Percentiles rank a stretch among this genome's conserved stretches.
Evolutionary conservation across 2,797 vertebrate species (phyloP).

Genomic region (Muscicapa striata): DNA sequence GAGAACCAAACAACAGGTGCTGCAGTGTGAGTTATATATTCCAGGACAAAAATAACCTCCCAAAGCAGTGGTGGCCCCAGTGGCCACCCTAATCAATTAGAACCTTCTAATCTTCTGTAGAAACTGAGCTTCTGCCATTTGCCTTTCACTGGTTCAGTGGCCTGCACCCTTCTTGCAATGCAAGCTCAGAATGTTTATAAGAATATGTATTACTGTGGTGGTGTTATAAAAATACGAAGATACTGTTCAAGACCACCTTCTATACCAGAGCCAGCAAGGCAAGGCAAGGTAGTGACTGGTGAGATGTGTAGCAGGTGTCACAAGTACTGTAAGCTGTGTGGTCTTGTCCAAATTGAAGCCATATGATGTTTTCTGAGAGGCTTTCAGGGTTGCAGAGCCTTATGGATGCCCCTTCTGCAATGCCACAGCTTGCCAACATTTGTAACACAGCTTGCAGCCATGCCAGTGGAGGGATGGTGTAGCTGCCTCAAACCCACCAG

Average conservation of each 20-base stretch:
- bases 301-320: neutral
- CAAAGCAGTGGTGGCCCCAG: neutral
- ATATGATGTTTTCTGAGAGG: neutral
- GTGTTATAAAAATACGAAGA: neutral
- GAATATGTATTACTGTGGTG: neutral
- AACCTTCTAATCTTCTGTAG: neutral
- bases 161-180: neutral
- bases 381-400: neutral
- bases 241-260: neutral
- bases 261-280: neutral
- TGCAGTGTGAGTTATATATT: neutral
- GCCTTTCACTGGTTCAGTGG: neutral
- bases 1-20: neutral
- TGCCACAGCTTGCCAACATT: neutral
- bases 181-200: neutral
- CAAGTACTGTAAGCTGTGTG: neutral
- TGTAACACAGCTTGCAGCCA: neutral
- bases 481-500: neutral
- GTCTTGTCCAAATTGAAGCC: neutral
- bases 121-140: neutral
- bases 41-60: neutral
- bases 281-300: neutral
- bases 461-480: accelerated
- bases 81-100: neutral
- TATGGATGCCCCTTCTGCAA: neutral